These are phyloP conservation scores for Scyliorhinus canicula DNA, from an alignment of 2,797 vertebrate genomes.

Conservation along the genomic window DNA sequence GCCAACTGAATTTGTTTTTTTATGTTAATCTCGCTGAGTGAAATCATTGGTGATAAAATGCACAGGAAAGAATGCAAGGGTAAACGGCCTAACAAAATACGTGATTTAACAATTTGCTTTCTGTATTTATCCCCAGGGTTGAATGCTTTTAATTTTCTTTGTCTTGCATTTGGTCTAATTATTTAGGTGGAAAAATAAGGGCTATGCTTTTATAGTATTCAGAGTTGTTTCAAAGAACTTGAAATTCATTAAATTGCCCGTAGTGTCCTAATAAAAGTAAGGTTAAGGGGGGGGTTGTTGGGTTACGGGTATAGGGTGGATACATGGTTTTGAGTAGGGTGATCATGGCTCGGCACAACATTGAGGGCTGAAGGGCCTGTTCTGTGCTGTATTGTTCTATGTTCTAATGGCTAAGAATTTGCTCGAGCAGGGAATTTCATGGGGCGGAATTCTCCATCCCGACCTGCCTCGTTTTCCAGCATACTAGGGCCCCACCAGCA, in stretches of 20 bases:
- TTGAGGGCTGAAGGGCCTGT: too few species aligned
- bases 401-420: background rate
- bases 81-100: background rate
- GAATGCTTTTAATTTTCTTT: background rate
- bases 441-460: too few species aligned
- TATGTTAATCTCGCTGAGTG: background rate
- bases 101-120: background rate
- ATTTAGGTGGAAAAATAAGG: background rate
- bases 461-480: too few species aligned
- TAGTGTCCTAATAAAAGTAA: too few species aligned
- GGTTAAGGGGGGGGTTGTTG: too few species aligned
- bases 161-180: background rate
- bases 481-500: too few species aligned
- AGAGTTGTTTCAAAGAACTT: background rate
- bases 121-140: background rate
- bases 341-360: too few species aligned
- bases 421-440: background rate
- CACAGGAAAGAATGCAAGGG: background rate
- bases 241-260: background rate
- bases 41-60: background rate
- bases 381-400: too few species aligned
- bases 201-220: background rate
- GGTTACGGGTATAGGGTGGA: too few species aligned
- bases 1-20: background rate
- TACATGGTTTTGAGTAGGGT: too few species aligned